Percentiles rank a stretch among this genome's conserved stretches.
These are phyloP conservation scores for Erebia palarica DNA, from an alignment of 2,888 invertebrate species.

Conservation along the genomic window DNA sequence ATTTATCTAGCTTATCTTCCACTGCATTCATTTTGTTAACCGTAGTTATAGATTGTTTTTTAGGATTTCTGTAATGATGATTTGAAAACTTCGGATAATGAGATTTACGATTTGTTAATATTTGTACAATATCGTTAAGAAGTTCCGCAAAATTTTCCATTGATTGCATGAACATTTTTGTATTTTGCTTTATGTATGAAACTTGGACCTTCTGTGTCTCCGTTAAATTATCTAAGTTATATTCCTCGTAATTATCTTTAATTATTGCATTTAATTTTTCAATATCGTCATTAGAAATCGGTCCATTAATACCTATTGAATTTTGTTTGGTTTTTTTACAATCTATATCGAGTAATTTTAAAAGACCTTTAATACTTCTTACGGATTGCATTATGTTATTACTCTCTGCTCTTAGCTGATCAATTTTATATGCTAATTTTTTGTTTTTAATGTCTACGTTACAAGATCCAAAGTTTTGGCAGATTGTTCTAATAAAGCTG, in stretches of 20 bases:
- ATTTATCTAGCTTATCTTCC: slow-evolving; percentile 46
- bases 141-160: slow-evolving; percentile 60
- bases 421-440: slow-evolving; percentile 53
- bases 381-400: slow-evolving; percentile 56
- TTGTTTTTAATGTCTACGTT: slow-evolving; percentile 47
- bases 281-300: slow-evolving; percentile 46
- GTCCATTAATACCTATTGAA: slow-evolving; percentile 31
- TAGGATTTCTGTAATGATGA: slow-evolving; percentile 30
- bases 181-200: slow-evolving; percentile 58
- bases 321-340: slow-evolving; percentile 29
- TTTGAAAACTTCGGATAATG: slow-evolving; percentile 23
- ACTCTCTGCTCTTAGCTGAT: slow-evolving; percentile 56
- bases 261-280: slow-evolving; percentile 56
- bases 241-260: slow-evolving; percentile 45
- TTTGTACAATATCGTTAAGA: slow-evolving; percentile 57
- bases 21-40: slow-evolving; percentile 30
- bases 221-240: slow-evolving; percentile 43
- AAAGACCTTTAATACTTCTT: slow-evolving; percentile 59
- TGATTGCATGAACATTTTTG: slow-evolving; percentile 56
- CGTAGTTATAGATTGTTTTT: background rate
- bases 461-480: slow-evolving; percentile 57
- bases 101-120: slow-evolving; percentile 46
- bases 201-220: slow-evolving; percentile 54
- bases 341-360: slow-evolving; percentile 31
- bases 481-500: slow-evolving; percentile 54